Base-by-base conservation (phyloP, 2,888 invertebrate genomes). In the Agapetus fuscipes region DNA sequence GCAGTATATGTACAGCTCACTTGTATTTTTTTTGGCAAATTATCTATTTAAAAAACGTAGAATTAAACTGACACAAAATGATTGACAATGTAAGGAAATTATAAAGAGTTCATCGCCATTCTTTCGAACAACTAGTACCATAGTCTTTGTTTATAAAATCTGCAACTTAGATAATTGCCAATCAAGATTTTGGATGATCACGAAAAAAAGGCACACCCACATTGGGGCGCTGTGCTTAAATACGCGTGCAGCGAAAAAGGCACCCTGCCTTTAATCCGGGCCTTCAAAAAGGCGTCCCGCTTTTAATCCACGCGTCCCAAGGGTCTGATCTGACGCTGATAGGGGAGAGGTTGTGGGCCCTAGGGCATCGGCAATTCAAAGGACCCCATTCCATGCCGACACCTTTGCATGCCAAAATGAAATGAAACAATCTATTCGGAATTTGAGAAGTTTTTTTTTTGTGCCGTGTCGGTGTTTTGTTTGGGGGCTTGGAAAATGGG, bases 161-260 rank as follows among this genome's bases (percentile, higher is more conserved):
- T n/a, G n/a, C n/a, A n/a, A n/a, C n/a, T n/a, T n/a, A n/a, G n/a
- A n/a, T n/a, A n/a, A n/a, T n/a, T n/a, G n/a, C n/a, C n/a, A n/a
- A n/a, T n/a, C n/a, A n/a, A n/a, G n/a, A n/a, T n/a, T n/a, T n/a
- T n/a, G n/a, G n/a, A n/a, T n/a, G n/a, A n/a, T n/a, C n/a, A n/a
- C n/a, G n/a, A n/a, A n/a, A n/a, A n/a, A n/a, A n/a, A n/a, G n/a
- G n/a, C n/a, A n/a, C n/a, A n/a, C n/a, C n/a, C n/a, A n/a, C n/a
- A n/a, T n/a, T n/a, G n/a, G n/a, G n/a, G 53, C 53, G 51, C 51
- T 51, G 53, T 56, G 59, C 45, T 47, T 39, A 45, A 47, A 47
- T 47, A 42, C 44, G 47, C 44, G 35, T 35, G 41, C 37, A 37
- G 28, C 16, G 34, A 32, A 43, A 31, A 12, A 30, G 46, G 45